Evolutionary conservation across 1,140 invertebrate species (phyloP).

Genomic region (Hesperophylax magnus): DNA sequence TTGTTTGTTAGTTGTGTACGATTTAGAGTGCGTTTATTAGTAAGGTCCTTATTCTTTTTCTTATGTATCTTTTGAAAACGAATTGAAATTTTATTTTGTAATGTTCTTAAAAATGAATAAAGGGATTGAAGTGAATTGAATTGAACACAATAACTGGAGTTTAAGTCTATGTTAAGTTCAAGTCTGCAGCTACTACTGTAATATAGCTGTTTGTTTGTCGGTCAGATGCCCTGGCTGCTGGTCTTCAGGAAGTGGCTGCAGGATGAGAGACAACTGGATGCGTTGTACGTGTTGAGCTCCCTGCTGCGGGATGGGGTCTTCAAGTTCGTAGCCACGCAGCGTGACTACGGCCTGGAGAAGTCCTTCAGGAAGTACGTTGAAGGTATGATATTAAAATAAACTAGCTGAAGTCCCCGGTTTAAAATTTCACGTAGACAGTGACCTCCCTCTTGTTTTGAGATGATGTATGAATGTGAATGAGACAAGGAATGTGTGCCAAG

Average conservation of each 20-base stretch:
- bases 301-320: conserved; percentile 49
- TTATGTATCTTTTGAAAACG: no score
- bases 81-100: no score
- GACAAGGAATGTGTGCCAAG: no score
- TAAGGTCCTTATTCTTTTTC: no score
- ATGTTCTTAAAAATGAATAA: no score
- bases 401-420: background rate
- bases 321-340: conserved; percentile 35
- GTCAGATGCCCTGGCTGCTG: background rate
- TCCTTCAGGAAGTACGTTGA: conserved; percentile 40
- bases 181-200: background rate
- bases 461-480: no score
- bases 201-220: background rate
- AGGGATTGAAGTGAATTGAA: no score
- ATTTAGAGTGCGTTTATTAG: no score
- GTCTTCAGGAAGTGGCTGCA: background rate
- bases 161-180: background rate
- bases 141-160: no score
- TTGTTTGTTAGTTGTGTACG: no score
- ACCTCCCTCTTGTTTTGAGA: background rate
- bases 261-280: background rate
- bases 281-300: conserved; percentile 35
- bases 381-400: conserved; percentile 9
- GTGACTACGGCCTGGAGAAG: conserved; percentile 46
- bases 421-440: background rate